Conservation (phyloP, 2,113 vertebrate species). For the Progne subis region DNA sequence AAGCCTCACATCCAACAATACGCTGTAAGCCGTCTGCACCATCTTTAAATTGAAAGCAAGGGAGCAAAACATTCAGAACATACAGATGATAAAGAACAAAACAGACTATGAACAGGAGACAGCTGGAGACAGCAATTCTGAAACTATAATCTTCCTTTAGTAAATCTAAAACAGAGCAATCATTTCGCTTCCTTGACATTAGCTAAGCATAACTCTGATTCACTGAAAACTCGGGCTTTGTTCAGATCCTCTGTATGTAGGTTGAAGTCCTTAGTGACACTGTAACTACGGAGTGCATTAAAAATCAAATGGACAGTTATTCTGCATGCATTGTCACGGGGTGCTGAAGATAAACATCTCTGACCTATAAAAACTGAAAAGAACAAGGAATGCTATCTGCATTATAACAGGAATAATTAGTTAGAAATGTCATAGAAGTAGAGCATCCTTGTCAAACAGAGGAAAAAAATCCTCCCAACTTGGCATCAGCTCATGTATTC, state of each 20-base stretch:
- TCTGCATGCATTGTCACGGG: neutral
- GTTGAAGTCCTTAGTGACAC: constrained; percentile 13
- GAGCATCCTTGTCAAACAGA: neutral
- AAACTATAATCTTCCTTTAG: constrained; percentile 35
- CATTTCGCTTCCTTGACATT: constrained; percentile 20
- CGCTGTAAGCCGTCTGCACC: constrained; percentile 4
- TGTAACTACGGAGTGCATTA: neutral
- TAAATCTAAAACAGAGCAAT: constrained; percentile 38
- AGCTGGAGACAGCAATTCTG: constrained; percentile 34
- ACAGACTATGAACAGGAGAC: neutral
- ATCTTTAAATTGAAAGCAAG: constrained; percentile 52
- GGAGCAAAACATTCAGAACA: constrained; percentile 35
- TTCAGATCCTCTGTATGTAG: neutral
- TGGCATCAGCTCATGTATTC: neutral
- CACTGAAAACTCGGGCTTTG: constrained; percentile 23
- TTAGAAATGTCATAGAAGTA: neutral
- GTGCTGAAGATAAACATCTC: neutral
- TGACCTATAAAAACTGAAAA: neutral
- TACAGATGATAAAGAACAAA: constrained; percentile 41
- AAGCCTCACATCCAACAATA: constrained; percentile 24
- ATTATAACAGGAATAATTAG: neutral
- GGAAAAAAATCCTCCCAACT: neutral
- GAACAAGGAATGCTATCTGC: neutral
- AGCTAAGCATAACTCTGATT: constrained; percentile 18
- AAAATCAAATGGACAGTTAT: neutral